Evolutionary conservation across 2,797 vertebrate genomes (phyloP).

Genomic region (Botia almorhae): DNA sequence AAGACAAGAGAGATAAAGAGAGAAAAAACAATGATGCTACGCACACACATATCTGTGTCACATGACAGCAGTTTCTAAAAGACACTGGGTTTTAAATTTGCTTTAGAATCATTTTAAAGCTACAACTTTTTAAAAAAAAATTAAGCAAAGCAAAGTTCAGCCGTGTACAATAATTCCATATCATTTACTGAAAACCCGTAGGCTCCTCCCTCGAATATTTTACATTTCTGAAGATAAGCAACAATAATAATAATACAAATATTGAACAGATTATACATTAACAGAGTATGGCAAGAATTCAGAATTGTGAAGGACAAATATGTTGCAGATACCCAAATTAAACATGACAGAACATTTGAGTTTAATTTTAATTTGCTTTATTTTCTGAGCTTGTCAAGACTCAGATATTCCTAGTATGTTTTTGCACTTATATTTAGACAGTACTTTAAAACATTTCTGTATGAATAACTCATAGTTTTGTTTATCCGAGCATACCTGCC

Average conservation of each 20-base stretch:
- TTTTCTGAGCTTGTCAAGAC: not conserved
- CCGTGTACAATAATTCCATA: not conserved
- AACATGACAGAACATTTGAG: not conserved
- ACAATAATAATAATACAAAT: not conserved
- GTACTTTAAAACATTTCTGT: not conserved
- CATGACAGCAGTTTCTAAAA: not conserved
- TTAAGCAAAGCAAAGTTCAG: slow-evolving; percentile 10
- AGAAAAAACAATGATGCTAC: not conserved
- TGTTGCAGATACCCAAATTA: too few species aligned
- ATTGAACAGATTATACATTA: not conserved
- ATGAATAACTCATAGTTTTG: not conserved
- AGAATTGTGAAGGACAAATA: slow-evolving; percentile 14
- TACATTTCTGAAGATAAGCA: not conserved
- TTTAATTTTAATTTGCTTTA: not conserved
- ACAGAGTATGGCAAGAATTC: not conserved
- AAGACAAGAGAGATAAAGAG: not conserved
- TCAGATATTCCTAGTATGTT: not conserved
- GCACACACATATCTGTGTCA: not conserved
- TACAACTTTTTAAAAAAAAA: not conserved
- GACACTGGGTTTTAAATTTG: slow-evolving; percentile 1
- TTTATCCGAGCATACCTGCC: not conserved
- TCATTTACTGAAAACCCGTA: not conserved
- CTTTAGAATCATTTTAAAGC: too few species aligned
- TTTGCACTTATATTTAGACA: not conserved
- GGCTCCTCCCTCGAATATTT: not conserved